A percentile compares a stretch with the other conserved stretches of the same genome.
These are phyloP conservation scores for Melanocharis versteri DNA, from an alignment of 2,113 vertebrate species.

Conservation along the genomic window DNA sequence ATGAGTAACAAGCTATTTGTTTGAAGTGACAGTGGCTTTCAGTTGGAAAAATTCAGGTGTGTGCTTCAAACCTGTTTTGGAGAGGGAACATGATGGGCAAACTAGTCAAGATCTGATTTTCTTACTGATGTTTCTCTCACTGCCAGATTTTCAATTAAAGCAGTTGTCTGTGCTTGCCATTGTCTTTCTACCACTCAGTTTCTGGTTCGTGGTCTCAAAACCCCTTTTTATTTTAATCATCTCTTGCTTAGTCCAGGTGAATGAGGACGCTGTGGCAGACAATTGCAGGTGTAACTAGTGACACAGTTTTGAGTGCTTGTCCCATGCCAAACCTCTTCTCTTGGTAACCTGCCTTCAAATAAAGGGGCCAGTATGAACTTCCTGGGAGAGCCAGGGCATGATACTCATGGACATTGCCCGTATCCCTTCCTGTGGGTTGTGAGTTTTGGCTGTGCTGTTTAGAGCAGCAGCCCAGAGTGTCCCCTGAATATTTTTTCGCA, in stretches of 20 bases:
- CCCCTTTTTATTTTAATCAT: background rate
- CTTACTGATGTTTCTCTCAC: background rate
- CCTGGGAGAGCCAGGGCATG: accelerated
- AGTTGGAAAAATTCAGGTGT: background rate
- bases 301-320: background rate
- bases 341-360: background rate
- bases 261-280: background rate
- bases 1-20: background rate
- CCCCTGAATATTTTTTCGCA: background rate
- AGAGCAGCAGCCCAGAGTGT: background rate
- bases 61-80: background rate
- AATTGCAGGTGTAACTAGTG: background rate
- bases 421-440: background rate
- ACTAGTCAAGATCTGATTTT: background rate
- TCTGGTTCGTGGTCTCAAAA: background rate
- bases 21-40: background rate
- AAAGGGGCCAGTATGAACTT: background rate
- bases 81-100: background rate
- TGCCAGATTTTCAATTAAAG: background rate
- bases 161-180: background rate
- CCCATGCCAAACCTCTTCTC: background rate
- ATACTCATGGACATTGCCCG: accelerated
- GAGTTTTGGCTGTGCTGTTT: background rate
- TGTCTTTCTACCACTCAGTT: background rate
- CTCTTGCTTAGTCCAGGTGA: background rate